Evolutionary conservation across 1,140 invertebrate genomes (phyloP).

Genomic region (Aphelenchoides fujianensis): DNA sequence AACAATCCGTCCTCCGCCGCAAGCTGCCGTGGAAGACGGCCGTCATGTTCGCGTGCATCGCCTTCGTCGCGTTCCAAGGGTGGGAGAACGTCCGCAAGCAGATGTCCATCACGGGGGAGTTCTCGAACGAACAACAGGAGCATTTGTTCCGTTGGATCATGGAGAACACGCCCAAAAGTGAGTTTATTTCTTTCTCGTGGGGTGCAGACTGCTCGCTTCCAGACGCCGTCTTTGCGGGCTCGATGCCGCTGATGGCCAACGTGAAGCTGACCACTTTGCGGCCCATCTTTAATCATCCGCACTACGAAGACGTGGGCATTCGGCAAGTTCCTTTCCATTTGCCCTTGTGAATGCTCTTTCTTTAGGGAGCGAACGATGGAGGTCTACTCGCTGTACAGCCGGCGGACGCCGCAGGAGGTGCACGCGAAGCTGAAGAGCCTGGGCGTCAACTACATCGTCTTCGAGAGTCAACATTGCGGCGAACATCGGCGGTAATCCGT

Average conservation of each 20-base stretch:
- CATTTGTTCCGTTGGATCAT: conserved; percentile 75
- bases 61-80: conserved; percentile 55
- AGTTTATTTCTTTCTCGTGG: conserved; percentile 27
- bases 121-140: conserved; percentile 72
- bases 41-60: conserved; percentile 40
- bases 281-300: conserved; percentile 79
- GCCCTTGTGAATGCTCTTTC: not conserved
- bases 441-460: conserved; percentile 56
- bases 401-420: conserved; percentile 46
- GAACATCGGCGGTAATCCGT: conserved; percentile 38
- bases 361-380: conserved; percentile 57
- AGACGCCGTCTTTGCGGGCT: conserved; percentile 75
- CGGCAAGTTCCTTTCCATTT: conserved; percentile 64
- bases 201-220: conserved; percentile 21
- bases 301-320: conserved; percentile 73
- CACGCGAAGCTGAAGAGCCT: conserved; percentile 49
- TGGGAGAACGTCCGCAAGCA: conserved; percentile 59
- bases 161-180: conserved; percentile 66
- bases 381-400: conserved; percentile 60
- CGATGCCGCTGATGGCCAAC: conserved; percentile 79
- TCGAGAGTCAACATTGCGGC: conserved; percentile 44
- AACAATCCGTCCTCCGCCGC: conserved; percentile 9
- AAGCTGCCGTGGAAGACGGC: conserved; percentile 15
- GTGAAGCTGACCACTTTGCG: conserved; percentile 73
- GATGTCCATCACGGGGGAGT: conserved; percentile 67